Conservation (phyloP, 2,888 invertebrate genomes). For the Uloborus plumipes region DNA sequence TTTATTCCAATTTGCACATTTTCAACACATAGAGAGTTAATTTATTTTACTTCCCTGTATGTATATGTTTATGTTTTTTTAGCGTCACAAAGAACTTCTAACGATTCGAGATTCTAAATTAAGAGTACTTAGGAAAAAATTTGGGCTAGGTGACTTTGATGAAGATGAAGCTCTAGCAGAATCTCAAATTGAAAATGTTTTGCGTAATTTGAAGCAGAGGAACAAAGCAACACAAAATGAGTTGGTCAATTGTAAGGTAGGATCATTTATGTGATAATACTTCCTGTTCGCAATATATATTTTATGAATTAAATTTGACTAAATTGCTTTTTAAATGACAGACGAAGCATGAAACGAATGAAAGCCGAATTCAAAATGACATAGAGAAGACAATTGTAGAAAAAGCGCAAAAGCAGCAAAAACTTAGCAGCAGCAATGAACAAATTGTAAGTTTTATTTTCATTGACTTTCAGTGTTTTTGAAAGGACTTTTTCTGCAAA, state of each 20-base stretch:
- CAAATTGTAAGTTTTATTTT: slow-evolving; percentile 37
- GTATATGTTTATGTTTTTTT: neutral
- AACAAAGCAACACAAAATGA: slow-evolving; percentile 45
- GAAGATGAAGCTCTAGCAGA: slow-evolving; percentile 49
- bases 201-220: slow-evolving; percentile 44
- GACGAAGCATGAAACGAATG: slow-evolving; percentile 44
- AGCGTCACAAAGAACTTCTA: slow-evolving; percentile 34
- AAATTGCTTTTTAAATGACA: slow-evolving; percentile 9
- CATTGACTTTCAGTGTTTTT: neutral
- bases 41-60: too few species aligned
- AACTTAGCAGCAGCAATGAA: slow-evolving; percentile 30
- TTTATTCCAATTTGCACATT: too few species aligned
- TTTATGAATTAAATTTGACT: neutral
- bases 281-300: neutral
- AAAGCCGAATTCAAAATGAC: slow-evolving; percentile 68
- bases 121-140: slow-evolving; percentile 16
- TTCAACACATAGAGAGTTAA: too few species aligned
- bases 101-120: slow-evolving; percentile 31
- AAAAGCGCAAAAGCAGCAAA: slow-evolving; percentile 53
- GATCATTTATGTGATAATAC: neutral
- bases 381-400: slow-evolving; percentile 73
- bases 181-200: slow-evolving; percentile 41
- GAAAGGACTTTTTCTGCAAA: too few species aligned
- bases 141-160: slow-evolving; percentile 52
- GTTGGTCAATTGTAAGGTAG: slow-evolving; percentile 37